Conservation (phyloP, 2,113 vertebrate genomes). For the Lagopus muta region DNA sequence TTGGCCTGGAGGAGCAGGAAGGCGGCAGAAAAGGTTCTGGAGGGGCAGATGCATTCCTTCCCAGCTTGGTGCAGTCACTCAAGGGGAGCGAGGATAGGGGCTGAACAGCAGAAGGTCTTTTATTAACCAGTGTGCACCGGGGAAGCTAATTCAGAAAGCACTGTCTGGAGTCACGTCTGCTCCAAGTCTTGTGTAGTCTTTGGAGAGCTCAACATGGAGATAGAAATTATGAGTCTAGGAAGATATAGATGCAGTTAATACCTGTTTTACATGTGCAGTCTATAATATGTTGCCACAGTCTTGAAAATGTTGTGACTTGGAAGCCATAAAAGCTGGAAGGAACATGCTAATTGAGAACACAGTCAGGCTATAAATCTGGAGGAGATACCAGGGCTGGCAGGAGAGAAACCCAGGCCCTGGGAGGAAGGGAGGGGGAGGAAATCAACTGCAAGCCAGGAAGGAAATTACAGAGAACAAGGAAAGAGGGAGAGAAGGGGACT, state of each 20-base stretch:
- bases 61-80: fast-evolving
- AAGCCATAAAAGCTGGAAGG: conserved; percentile 59
- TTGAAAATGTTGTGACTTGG: conserved; percentile 63
- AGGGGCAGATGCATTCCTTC: background rate
- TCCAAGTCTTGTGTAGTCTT: background rate
- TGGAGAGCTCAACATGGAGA: background rate
- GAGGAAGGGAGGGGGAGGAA: background rate
- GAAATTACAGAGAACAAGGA: background rate
- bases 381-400: conserved; percentile 11
- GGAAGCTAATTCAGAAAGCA: background rate
- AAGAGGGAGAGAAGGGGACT: background rate
- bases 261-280: conserved; percentile 34
- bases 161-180: background rate
- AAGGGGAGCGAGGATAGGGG: fast-evolving
- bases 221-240: conserved; percentile 7
- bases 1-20: background rate
- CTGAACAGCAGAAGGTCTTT: background rate
- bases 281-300: conserved; percentile 44
- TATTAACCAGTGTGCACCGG: background rate
- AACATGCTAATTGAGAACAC: conserved; percentile 62
- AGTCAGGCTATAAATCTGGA: conserved; percentile 43
- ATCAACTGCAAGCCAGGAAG: background rate
- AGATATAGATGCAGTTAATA: conserved; percentile 41
- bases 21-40: background rate
- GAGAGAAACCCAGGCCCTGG: conserved; percentile 13